Base-by-base conservation (phyloP, 2,888 invertebrate species). In the Lochmaea crataegi region DNA sequence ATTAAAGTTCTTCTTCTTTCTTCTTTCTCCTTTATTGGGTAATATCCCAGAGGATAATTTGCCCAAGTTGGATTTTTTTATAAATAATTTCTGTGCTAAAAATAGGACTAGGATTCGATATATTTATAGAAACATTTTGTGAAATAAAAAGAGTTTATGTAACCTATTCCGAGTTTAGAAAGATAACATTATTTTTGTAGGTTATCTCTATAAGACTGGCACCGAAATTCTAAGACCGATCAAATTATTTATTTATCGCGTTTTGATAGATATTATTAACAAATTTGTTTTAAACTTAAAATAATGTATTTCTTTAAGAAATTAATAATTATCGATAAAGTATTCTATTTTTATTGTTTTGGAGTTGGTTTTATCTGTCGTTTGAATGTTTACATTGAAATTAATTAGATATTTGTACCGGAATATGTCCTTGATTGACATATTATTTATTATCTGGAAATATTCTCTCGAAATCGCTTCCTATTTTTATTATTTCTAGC, bases 171-270 rank as follows among this genome's bases (percentile, higher is more conserved):
- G 3, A 32, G 65, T 65, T 2, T 53, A 32, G 9, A 65, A 48
- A 65, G 65, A 65, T 65, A 65, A 65, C 22, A 51, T 18, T 32
- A 51, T 5, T 53, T 65, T 65, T 65, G 51, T 65, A 65, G 65
- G 65, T 65, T 53, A 65, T 65, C 65, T 65, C 3, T 32, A 32
- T 9, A 7, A 58, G 42, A 14, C 41, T 61, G 12, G 61, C 41
- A 16, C 14, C 61, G 41, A 61, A 16, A 22, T 22, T 22, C 22
- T 22, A 22, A 22, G 22, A 22, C 41, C 32, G 3, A 2, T n/a
- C n/a, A 16, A 18, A 41, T 58, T 12, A 16, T 32, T 58, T 12
- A 16, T 32, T 14, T 14, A 61, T 22, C n/a, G 41, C 42, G 61
- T 41, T 22, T 61, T 4, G 26, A 32, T 53, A n/a, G n/a, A n/a